phyloP scores from a whole-genome alignment of 2,888 invertebrate genomes.

The Melikaiella ostensackeni region DNA sequence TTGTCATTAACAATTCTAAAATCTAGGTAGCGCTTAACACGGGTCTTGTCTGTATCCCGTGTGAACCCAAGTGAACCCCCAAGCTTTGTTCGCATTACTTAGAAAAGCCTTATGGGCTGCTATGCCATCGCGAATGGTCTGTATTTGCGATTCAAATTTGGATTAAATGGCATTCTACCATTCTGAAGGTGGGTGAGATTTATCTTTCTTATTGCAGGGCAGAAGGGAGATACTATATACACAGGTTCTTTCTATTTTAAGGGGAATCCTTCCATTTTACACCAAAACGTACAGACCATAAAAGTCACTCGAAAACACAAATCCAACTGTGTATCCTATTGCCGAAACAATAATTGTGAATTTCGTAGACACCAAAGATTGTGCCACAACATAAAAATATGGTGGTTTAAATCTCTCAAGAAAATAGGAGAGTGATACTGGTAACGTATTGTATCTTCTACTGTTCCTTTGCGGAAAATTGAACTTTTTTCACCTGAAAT shows the following conservation, averaged over 20 bases:
- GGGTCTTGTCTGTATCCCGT: background rate
- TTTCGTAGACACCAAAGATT: no score
- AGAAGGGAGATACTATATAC: background rate
- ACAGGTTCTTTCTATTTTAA: no score
- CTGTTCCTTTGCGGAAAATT: no score
- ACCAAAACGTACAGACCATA: background rate
- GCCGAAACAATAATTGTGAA: no score
- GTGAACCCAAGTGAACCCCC: background rate
- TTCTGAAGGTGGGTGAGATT: background rate
- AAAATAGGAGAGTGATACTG: no score
- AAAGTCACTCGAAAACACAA: background rate
- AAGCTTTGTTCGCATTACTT: background rate
- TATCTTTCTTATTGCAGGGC: background rate
- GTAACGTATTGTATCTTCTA: no score
- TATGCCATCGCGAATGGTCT: background rate
- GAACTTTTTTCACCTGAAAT: no score
- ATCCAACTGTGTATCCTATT: no score
- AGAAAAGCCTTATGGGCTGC: background rate
- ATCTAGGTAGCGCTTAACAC: background rate
- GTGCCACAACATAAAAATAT: no score
- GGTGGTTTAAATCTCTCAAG: no score
- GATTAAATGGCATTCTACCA: background rate
- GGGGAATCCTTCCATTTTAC: background rate
- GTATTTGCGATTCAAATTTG: background rate
- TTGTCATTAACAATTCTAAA: background rate